These are phyloP conservation scores for Heteractis magnifica DNA, from an alignment of 92 coral and sea anemone genomes.

Conservation along the genomic window DNA sequence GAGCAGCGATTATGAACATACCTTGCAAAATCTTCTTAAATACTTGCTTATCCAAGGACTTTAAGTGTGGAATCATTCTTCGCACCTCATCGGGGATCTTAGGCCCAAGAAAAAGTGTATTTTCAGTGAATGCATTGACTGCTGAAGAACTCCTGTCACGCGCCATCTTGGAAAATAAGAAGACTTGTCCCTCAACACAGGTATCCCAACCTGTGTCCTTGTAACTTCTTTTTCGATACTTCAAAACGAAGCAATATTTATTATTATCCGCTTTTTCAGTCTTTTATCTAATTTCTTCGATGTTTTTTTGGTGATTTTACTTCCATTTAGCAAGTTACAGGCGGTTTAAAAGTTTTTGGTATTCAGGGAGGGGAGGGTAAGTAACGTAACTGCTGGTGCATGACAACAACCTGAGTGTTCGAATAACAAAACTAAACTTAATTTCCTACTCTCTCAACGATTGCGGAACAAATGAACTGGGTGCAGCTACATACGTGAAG, in stretches of 20 bases:
- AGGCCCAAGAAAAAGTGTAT: constrained; percentile 86
- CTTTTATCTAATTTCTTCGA: background rate
- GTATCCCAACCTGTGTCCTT: background rate
- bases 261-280: background rate
- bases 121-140: constrained; percentile 63
- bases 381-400: background rate
- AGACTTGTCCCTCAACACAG: constrained; percentile 3
- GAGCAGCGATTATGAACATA: constrained; percentile 20
- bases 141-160: constrained; percentile 82
- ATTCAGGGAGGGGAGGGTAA: constrained; percentile 2
- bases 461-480: background rate
- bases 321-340: no score
- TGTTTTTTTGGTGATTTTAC: no score
- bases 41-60: constrained; percentile 63
- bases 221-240: no score
- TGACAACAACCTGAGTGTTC: background rate
- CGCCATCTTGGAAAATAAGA: constrained; percentile 78
- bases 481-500: background rate
- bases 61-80: constrained; percentile 75
- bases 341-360: no score
- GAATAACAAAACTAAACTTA: no score
- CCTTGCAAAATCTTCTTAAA: constrained; percentile 90
- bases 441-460: background rate
- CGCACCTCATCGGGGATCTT: constrained; percentile 87
- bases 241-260: no score